These are phyloP conservation scores for Penaeus vannamei DNA, from an alignment of 1,140 invertebrate species.

Conservation along the genomic window DNA sequence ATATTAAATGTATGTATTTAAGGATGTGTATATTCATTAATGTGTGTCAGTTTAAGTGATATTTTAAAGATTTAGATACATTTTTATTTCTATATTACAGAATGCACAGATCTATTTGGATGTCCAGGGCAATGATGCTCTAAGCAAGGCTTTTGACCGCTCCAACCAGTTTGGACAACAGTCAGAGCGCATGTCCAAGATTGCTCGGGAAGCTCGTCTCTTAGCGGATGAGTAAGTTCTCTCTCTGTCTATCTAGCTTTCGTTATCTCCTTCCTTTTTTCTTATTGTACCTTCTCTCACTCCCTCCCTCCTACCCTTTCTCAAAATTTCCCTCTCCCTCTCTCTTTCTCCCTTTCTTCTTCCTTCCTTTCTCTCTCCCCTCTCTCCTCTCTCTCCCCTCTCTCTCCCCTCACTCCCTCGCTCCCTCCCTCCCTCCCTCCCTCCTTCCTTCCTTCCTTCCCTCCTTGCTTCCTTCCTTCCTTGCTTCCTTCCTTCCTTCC, in stretches of 20 bases:
- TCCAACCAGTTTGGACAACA: constrained; percentile 91
- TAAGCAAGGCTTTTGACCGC: constrained; percentile 84
- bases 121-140: constrained; percentile 83
- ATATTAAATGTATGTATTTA: too few relatives aligned
- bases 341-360: too few relatives aligned
- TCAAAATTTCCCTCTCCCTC: too few relatives aligned
- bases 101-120: constrained; percentile 83
- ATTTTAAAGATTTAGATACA: background rate
- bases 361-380: too few relatives aligned
- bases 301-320: background rate
- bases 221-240: constrained; percentile 81
- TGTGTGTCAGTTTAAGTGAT: too few relatives aligned
- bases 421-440: background rate
- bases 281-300: too few relatives aligned
- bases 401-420: background rate
- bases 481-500: too few relatives aligned
- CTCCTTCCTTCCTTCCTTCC: background rate
- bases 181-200: constrained; percentile 90
- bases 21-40: too few relatives aligned
- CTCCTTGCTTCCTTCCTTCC: background rate
- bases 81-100: constrained; percentile 71
- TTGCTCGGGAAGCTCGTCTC: constrained; percentile 87
- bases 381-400: too few relatives aligned
- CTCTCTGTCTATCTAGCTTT: background rate
- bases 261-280: background rate